Evolutionary conservation across 2,888 invertebrate genomes (phyloP).

Genomic region (Dolomedes plantarius): DNA sequence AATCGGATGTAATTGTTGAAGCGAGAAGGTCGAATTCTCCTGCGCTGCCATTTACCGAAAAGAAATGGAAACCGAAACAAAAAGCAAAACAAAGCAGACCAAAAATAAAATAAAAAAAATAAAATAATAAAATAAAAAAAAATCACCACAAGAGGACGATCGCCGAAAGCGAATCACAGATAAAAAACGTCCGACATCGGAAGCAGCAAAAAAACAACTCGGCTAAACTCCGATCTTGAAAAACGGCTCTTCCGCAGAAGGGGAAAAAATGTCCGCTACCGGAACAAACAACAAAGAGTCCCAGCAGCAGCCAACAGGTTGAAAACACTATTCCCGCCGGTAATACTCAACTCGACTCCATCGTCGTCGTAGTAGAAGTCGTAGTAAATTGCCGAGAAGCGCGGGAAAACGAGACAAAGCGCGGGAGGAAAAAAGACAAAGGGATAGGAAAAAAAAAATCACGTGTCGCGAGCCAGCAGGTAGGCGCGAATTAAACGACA

Average conservation of each 20-base stretch:
- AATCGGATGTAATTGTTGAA: neutral
- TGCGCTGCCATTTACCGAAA: neutral
- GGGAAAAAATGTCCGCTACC: constrained; percentile 39
- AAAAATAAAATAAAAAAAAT: no score
- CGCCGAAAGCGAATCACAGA: constrained; percentile 7
- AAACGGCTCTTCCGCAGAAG: constrained; percentile 33
- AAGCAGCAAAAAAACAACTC: constrained; percentile 30
- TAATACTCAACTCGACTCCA: constrained; percentile 64
- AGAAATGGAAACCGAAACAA: neutral
- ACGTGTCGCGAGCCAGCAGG: constrained; percentile 47
- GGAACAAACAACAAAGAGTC: constrained; percentile 62
- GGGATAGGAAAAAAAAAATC: constrained; percentile 35
- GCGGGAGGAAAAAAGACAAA: constrained; percentile 26
- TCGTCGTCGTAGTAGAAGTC: constrained; percentile 50
- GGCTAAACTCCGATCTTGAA: constrained; percentile 39
- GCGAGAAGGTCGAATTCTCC: neutral
- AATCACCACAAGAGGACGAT: constrained; percentile 14
- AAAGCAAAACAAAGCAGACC: constrained; percentile 17
- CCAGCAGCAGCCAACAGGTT: constrained; percentile 65
- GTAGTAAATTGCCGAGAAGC: constrained; percentile 58
- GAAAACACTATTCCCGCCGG: constrained; percentile 66
- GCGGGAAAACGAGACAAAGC: constrained; percentile 52
- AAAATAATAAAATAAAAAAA: no score
- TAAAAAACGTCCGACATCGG: constrained; percentile 33
- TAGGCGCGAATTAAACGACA: constrained; percentile 66